phyloP scores from a whole-genome alignment of 2,797 vertebrate genomes.

The Enteromius thamalakanensis region DNA sequence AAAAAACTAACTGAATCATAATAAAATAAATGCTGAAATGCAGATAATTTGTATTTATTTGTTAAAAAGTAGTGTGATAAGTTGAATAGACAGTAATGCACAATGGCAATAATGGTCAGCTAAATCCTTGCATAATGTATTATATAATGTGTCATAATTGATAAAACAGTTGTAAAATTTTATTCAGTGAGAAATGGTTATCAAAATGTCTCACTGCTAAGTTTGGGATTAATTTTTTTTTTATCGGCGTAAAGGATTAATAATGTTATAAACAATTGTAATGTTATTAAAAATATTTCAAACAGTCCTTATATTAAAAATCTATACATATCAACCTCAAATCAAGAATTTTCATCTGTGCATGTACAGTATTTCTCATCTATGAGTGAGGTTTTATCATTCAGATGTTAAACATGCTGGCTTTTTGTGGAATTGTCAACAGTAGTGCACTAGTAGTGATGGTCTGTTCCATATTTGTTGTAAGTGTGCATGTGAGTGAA shows the following conservation, averaged over 20 bases:
- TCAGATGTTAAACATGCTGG: background rate
- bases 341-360: background rate
- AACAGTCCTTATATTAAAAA: background rate
- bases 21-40: background rate
- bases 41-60: background rate
- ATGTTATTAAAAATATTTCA: background rate
- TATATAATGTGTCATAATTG: background rate
- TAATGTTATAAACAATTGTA: too few relatives aligned
- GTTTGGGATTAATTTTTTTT: background rate
- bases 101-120: background rate
- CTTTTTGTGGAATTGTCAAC: constrained; percentile 16
- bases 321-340: background rate
- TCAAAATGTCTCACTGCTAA: background rate
- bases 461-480: constrained; percentile 6
- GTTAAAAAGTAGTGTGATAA: background rate
- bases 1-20: background rate
- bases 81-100: background rate
- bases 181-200: background rate
- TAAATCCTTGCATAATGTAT: background rate
- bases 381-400: background rate
- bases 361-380: background rate
- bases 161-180: background rate
- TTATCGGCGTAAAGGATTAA: background rate
- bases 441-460: constrained; percentile 19
- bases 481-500: constrained; percentile 1